Evolutionary conservation across 2,888 invertebrate genomes (phyloP), one percentile per base, ranked within the genome.

Genomic region (Synergus laeviventris): DNA sequence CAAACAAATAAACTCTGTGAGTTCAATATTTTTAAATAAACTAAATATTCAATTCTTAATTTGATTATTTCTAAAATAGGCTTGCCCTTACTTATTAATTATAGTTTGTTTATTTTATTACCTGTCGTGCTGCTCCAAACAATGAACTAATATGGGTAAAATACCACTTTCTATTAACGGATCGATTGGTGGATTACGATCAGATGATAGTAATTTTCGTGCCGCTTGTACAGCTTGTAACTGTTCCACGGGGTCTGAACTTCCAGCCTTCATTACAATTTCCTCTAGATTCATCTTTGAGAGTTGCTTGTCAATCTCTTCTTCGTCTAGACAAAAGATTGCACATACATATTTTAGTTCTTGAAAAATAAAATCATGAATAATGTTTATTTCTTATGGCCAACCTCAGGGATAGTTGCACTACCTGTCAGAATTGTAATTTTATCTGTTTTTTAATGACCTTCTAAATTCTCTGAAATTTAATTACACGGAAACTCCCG

Each of bases 141-240:
- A 99, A 83, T 94, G 93, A 76, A 98, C 97, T 86, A 99, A 94
- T 86, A 98, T 96, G 73, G 99, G 99, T 85, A 99, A 93, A 89
- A 99, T 98, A 84, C 98, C 98, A 90, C 97, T 97, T 62, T 94
- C 93, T 86, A 99, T 99, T 83, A 99, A 93, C 81, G 97, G 96
- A 92, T 99, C 98, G 87, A 99, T 99, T 31, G 99, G 99, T 84
- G 99, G 99, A 93, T 99, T 99, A 87, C 97, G 95, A 91, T 99
- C 99, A 82, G 98, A 98, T 11, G 99, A 99, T 49, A 99, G 93
- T 85, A 99, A 93, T 92, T 99, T 99, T 84, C 99, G 94, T 79
- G 98, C 98, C 75, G 97, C 95, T 91, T 99, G 98, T 36, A 99
- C 98, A 74, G 99, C 98, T 84, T 94, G 93, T 84, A 99, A 93